These are phyloP conservation scores for Misgurnus mizolepis DNA, from an alignment of 2,113 vertebrate species.

Conservation along the genomic window DNA sequence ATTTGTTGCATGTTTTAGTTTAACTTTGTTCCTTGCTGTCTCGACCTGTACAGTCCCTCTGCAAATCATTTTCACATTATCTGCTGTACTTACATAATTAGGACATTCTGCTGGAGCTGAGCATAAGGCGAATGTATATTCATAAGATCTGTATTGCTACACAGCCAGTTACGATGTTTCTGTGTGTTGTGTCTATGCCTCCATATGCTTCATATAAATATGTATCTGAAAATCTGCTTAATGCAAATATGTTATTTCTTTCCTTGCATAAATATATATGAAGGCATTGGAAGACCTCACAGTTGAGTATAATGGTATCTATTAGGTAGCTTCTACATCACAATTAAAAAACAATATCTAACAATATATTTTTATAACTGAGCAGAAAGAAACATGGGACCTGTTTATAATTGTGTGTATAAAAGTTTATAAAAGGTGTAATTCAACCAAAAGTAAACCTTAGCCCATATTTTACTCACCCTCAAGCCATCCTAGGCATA, in stretches of 20 bases:
- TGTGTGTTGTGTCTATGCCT: not conserved
- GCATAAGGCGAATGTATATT: not conserved
- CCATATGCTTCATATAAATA: not conserved
- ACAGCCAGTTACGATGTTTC: not conserved
- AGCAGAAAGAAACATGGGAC: not conserved
- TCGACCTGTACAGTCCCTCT: not conserved
- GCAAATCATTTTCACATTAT: not conserved
- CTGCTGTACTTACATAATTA: not conserved
- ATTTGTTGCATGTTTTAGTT: not conserved
- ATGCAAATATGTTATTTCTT: not conserved
- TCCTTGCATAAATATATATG: not conserved
- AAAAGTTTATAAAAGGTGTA: no score
- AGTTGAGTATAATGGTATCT: no score
- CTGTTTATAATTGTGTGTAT: not conserved
- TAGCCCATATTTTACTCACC: no score
- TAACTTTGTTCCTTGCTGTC: not conserved
- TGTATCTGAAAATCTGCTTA: no score
- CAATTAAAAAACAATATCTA: not conserved
- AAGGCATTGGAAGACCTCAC: no score
- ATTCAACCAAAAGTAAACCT: no score
- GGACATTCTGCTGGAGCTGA: not conserved
- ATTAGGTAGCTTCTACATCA: no score
- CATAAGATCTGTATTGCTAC: not conserved
- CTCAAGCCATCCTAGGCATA: no score
- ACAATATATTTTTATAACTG: not conserved